A percentile compares a stretch with the other conserved stretches of the same genome.
phyloP scores from a whole-genome alignment of 2,888 invertebrate species.

The Nymphalis polychloros region DNA sequence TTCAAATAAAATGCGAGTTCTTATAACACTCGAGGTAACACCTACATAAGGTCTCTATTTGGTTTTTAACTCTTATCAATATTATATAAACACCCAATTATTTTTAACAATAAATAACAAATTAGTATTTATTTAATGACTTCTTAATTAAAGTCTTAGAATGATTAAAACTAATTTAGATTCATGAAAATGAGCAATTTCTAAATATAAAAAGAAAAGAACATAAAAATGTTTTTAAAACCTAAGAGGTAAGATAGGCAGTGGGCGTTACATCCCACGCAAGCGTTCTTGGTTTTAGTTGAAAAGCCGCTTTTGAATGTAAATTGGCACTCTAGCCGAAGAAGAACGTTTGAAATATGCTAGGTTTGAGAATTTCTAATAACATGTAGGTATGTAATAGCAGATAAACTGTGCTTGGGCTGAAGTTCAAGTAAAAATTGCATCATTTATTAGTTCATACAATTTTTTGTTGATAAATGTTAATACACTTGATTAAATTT shows the following conservation, averaged over 20 bases:
- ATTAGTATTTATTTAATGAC: too few species aligned
- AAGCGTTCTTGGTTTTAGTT: conserved; percentile 24
- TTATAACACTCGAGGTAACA: conserved; percentile 1
- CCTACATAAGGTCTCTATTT: neutral
- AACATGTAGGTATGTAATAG: neutral
- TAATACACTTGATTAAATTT: too few species aligned
- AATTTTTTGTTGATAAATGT: too few species aligned
- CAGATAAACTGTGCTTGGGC: neutral
- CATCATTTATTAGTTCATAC: too few species aligned
- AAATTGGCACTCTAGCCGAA: conserved; percentile 32
- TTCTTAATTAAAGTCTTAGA: too few species aligned
- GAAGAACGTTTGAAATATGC: conserved; percentile 14
- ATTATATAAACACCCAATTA: neutral
- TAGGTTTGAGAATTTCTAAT: conserved; percentile 10
- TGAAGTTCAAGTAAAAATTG: too few species aligned
- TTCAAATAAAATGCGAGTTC: conserved; percentile 1
- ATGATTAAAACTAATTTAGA: too few species aligned
- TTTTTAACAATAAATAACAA: neutral
- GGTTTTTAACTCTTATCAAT: neutral
- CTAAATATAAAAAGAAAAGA: conserved; percentile 14
- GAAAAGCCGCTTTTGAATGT: conserved; percentile 29
- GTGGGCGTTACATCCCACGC: conserved; percentile 28
- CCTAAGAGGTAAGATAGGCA: conserved; percentile 7
- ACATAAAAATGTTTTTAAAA: conserved; percentile 18
- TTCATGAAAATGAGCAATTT: neutral